Evolutionary conservation across 2,113 vertebrate genomes (phyloP), one percentile per base, ranked within the genome.

Genomic region (Nerophis lumbriciformis): DNA sequence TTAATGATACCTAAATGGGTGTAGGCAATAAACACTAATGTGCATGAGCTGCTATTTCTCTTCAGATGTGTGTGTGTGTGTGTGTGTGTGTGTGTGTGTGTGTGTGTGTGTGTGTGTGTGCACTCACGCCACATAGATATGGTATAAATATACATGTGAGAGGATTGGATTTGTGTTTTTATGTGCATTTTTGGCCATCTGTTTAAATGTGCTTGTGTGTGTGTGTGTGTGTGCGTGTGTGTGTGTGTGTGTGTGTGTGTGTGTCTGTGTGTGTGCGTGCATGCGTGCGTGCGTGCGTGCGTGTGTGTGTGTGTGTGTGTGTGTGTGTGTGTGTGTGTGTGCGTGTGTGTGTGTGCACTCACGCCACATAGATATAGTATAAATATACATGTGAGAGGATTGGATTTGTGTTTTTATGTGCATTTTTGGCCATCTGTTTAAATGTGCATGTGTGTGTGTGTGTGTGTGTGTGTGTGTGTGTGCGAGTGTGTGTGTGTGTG

Each of bases 151-250:
- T 71, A 37, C 53, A 13, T 59, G 28, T 53, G 63, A 61, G 49
- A 37, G 44, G 15, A 14, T 61, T 63, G 19, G 6, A 44, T 68
- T 38, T 68, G 57, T 44, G 50, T 65, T 65, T 28, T 54, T 10
- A 70, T 53, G 63, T 74, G 76, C 59, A 66, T 66, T 28, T 76
- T 64, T 62, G 63, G 72, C 72, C 76, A 70, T 84, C 71, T 75
- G 66, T 72, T 72, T 55, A 58, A 67, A 10, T 42, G 68, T 66
- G 49, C 61, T 55, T 63, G 69, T 56, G 59, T 69, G 53, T 68
- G 68, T 78, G 49, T 62, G 65, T 58, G 60, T 63, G 53, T 56
- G 55, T 38, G 53, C 69, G 60, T 58, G 58, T 65, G 53, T 56
- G 56, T 39, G 50, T 69, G 61, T 44, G 68, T 66, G 52, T 59